Percentiles rank a stretch among this genome's conserved stretches.
These are phyloP conservation scores for Hoplostethus atlanticus DNA, from an alignment of 2,797 vertebrate genomes.

Conservation along the genomic window DNA sequence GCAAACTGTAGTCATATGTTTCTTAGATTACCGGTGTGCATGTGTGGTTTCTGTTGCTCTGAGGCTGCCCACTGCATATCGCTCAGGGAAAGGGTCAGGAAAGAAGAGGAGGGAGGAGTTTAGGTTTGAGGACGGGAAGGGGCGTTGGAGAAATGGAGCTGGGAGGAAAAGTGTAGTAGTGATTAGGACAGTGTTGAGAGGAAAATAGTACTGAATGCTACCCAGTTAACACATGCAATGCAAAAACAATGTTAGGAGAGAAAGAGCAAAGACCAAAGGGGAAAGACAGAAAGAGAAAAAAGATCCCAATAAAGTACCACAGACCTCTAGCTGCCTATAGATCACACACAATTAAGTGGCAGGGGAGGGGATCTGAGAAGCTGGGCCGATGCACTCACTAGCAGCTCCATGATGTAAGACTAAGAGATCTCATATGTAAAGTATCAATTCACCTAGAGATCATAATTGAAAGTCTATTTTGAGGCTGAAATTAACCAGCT, in stretches of 20 bases:
- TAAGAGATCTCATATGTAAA: background rate
- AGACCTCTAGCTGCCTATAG: slow-evolving; percentile 95
- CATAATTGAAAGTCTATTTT: background rate
- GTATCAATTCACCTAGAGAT: background rate
- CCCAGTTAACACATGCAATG: slow-evolving; percentile 96
- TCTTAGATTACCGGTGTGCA: slow-evolving; percentile 16
- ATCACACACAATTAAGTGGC: slow-evolving; percentile 95
- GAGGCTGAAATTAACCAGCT: background rate
- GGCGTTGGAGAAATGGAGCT: slow-evolving; percentile 60
- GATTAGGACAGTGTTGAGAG: slow-evolving; percentile 74
- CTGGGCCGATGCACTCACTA: slow-evolving; percentile 75
- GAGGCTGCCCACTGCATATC: slow-evolving; percentile 92
- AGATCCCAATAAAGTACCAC: slow-evolving; percentile 91
- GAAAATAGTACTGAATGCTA: slow-evolving; percentile 85
- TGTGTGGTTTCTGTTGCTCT: slow-evolving; percentile 86
- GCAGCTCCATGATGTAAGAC: slow-evolving; percentile 26
- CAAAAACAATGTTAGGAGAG: slow-evolving; percentile 85
- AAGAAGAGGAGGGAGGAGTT: slow-evolving; percentile 72
- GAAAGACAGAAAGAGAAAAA: slow-evolving; percentile 75
- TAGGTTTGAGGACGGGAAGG: slow-evolving; percentile 55
- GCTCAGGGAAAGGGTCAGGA: slow-evolving; percentile 81
- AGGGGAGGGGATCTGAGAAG: slow-evolving; percentile 90
- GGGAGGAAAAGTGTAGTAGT: slow-evolving; percentile 58
- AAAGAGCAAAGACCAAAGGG: slow-evolving; percentile 72
- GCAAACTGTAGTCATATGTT: slow-evolving; percentile 25